Percentiles rank a stretch among this genome's conserved stretches.
Conservation (phyloP, 2,888 invertebrate genomes). For the Erebia ligea region DNA sequence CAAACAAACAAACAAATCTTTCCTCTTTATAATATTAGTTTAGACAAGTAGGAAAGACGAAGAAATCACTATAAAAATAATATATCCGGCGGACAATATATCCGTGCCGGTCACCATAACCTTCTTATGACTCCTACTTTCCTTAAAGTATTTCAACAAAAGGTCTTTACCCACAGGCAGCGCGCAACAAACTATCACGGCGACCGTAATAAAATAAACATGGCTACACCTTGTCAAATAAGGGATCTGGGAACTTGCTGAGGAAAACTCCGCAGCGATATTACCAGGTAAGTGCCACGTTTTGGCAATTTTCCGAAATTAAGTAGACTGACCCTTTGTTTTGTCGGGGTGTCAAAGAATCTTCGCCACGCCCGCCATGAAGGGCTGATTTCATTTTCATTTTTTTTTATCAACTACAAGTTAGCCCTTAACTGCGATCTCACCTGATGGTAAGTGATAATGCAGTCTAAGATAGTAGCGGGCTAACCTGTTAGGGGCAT, state of each 20-base stretch:
- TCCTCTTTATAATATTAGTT: too few species aligned
- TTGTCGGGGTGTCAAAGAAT: background rate
- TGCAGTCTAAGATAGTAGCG: too few species aligned
- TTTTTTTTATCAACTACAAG: too few species aligned
- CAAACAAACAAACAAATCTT: too few species aligned
- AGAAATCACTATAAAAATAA: too few species aligned
- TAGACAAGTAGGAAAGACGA: background rate
- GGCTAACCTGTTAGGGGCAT: too few species aligned
- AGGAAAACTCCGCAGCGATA: background rate
- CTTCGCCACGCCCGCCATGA: too few species aligned
- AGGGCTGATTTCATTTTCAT: too few species aligned
- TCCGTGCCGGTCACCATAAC: background rate
- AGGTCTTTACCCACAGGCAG: slow-evolving; percentile 2
- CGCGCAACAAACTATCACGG: background rate
- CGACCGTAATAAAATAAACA: slow-evolving; percentile 13
- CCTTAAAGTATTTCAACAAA: background rate
- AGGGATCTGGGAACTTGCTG: background rate
- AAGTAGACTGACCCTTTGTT: background rate
- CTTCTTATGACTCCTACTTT: background rate
- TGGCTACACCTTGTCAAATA: background rate
- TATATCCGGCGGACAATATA: too few species aligned
- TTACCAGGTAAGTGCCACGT: background rate
- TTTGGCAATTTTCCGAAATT: background rate
- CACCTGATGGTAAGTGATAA: too few species aligned
- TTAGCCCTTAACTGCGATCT: too few species aligned